phyloP scores from a whole-genome alignment of 2,888 invertebrate genomes.

The Ectemnius lituratus region DNA sequence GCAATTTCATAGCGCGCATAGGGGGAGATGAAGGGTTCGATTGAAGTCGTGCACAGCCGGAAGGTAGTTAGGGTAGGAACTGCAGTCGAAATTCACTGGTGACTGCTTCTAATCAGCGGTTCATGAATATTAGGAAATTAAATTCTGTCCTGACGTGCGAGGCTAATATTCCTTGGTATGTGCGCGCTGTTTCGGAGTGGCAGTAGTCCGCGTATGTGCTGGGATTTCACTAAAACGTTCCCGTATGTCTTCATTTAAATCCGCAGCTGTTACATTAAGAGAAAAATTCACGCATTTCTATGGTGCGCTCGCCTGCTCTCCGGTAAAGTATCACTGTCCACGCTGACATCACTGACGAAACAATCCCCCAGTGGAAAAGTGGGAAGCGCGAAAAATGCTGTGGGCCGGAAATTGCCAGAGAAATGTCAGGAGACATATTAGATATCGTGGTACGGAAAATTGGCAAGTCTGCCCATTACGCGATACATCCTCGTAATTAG shows the following conservation, averaged over 20 bases:
- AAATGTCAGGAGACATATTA: no score
- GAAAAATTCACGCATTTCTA: background rate
- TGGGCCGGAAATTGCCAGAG: no score
- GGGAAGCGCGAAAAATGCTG: constrained; percentile 8
- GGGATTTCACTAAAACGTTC: background rate
- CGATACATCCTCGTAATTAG: no score
- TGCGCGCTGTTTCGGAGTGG: background rate
- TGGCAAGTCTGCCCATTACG: background rate
- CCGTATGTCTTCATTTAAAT: background rate
- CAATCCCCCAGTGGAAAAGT: constrained; percentile 29
- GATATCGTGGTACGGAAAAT: no score
- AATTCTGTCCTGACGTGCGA: constrained; percentile 19
- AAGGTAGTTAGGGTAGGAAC: background rate
- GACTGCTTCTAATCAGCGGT: constrained; percentile 42
- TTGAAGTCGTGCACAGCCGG: no score
- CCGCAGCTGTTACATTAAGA: background rate
- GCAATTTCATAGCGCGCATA: no score
- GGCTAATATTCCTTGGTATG: background rate
- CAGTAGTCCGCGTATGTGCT: background rate
- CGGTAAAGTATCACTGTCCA: no score
- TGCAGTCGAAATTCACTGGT: constrained; percentile 38
- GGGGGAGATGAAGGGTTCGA: background rate
- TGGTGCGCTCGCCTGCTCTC: no score
- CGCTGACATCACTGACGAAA: no score
- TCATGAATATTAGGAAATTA: constrained; percentile 27